Evolutionary conservation across 2,888 invertebrate genomes (phyloP), one percentile per base, ranked within the genome.

Genomic region (Neoascia interrupta): DNA sequence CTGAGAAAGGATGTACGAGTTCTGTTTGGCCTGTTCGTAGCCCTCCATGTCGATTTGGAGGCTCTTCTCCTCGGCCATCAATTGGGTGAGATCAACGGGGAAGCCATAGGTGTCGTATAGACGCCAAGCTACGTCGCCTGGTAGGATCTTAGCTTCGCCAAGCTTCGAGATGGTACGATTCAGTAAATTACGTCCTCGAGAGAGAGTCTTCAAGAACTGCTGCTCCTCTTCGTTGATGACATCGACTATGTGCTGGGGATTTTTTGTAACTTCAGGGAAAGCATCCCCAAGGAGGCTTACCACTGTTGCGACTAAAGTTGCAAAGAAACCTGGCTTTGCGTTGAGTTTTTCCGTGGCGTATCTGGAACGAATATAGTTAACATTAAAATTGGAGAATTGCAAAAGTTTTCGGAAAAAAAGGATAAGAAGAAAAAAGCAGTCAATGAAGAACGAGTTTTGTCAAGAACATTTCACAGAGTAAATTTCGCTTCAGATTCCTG

Each of bases 51-150:
- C 96, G 81, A 99, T 94, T 60, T 89, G 88, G 3, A 99, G 90
- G 0, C 95, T 95, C 85, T 95, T 96, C 90, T 99, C 99, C 90
- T 99, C 99, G 49, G 95, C 95, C 98, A 99, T 99, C 26, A 99
- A 90, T 84, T 95, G 94, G 0, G 99, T 99, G 81, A 99, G 91
- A 91, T 99, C 99, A 58, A 99, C 93, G 0, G 99, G 99, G 87
- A 99, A 99, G 13, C 99, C 99, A 87, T 99, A 99, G 0, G 99
- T 99, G 86, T 99, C 99, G 88, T 99, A 99, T 63, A 99, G 90
- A 68, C 98, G 92, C 99, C 99, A 99, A 1, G 99, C 98, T 49
- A 99, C 93, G 89, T 99, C 97, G 60, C 99, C 97, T 31, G 98
- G 98, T 81, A 99, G 90, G 45, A 92, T 90, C 85, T 92, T 94